phyloP scores from a whole-genome alignment of 2,113 vertebrate species.

The Leptobrachium ailaonicum region DNA sequence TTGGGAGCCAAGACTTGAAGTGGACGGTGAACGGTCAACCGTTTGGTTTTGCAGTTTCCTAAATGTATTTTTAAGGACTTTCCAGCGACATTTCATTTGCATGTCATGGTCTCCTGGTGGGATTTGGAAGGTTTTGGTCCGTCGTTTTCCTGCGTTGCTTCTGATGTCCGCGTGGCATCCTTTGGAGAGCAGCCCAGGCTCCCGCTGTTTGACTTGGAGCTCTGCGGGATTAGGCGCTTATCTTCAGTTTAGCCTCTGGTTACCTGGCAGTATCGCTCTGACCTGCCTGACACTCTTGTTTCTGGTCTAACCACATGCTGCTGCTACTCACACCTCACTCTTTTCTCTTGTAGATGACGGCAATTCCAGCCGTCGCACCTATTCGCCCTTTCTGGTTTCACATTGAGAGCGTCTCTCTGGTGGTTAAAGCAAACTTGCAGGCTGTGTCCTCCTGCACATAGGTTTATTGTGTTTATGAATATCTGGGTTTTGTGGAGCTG shows the following conservation, averaged over 20 bases:
- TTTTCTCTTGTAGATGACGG: background rate
- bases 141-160: too few species aligned
- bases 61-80: too few species aligned
- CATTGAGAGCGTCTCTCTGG: background rate
- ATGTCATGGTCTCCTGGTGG: too few species aligned
- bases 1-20: too few species aligned
- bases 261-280: background rate
- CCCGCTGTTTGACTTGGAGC: background rate
- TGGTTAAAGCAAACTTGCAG: background rate
- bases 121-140: too few species aligned
- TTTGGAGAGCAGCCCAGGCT: background rate
- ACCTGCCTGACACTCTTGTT: background rate
- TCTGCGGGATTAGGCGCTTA: conserved; percentile 1
- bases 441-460: too few species aligned
- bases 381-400: background rate
- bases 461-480: too few species aligned
- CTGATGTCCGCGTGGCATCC: background rate
- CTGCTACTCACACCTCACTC: background rate
- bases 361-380: background rate
- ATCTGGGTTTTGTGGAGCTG: too few species aligned
- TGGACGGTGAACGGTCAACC: too few species aligned
- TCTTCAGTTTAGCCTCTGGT: background rate
- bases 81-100: too few species aligned
- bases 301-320: background rate
- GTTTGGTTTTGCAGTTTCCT: too few species aligned